Conservation (phyloP, 2,113 vertebrate species). For the Pituophis catenifer region DNA sequence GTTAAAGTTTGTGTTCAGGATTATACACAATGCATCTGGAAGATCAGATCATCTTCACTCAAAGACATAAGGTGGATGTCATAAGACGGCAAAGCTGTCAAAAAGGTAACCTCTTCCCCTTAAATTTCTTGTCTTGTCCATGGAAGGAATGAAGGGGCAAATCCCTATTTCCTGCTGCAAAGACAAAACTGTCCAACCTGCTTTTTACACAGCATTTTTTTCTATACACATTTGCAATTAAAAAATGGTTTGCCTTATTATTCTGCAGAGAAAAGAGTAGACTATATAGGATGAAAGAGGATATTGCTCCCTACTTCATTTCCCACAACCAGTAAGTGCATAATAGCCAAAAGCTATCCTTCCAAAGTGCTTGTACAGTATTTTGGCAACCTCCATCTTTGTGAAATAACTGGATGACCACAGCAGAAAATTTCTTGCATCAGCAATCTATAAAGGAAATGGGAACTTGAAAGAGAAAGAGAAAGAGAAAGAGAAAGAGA, state of each 20-base stretch:
- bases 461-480: not conserved
- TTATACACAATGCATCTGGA: not conserved
- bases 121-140: not conserved
- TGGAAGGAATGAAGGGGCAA: not conserved
- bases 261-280: not conserved
- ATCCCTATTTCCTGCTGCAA: not conserved
- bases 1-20: not conserved
- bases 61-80: not conserved
- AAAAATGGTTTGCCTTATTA: not conserved
- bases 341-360: not conserved
- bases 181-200: not conserved
- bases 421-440: not conserved
- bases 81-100: not conserved
- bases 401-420: not conserved
- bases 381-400: not conserved
- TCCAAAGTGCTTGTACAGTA: not conserved
- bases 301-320: not conserved
- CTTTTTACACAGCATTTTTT: not conserved
- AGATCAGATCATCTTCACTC: not conserved
- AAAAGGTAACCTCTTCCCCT: not conserved
- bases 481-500: accelerated
- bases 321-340: not conserved
- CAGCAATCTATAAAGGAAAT: not conserved
- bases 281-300: not conserved
- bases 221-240: not conserved